A percentile compares a stretch with the other conserved stretches of the same genome.
phyloP scores from a whole-genome alignment of 2,113 vertebrate genomes.

The Aphyosemion australe region DNA sequence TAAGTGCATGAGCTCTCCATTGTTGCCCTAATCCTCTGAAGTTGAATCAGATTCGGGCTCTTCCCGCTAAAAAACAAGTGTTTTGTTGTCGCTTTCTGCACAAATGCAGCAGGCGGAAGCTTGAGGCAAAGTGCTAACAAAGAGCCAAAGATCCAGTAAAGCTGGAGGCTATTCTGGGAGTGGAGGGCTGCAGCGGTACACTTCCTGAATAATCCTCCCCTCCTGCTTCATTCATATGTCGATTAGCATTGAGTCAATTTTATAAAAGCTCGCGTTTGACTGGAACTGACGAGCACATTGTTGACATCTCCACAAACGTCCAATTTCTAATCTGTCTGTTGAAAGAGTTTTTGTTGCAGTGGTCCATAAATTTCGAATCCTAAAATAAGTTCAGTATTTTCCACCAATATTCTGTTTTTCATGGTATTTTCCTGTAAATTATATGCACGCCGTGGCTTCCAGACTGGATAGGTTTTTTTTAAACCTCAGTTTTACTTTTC shows the following conservation, averaged over 20 bases:
- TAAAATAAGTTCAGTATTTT: conserved; percentile 6
- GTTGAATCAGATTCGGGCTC: conserved; percentile 69
- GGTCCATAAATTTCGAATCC: not conserved
- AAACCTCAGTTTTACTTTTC: not conserved
- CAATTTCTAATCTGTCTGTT: too few species aligned
- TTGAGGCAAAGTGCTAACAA: conserved; percentile 54
- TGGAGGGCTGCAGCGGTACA: conserved; percentile 41
- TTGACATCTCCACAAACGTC: conserved; percentile 46
- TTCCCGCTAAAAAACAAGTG: conserved; percentile 66
- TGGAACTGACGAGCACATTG: conserved; percentile 52
- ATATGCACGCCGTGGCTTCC: not conserved
- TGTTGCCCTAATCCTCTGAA: conserved; percentile 68
- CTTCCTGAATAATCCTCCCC: conserved; percentile 58
- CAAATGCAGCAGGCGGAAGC: conserved; percentile 50
- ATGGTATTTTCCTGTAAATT: not conserved
- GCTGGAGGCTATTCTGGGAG: conserved; percentile 72
- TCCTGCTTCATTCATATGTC: conserved; percentile 65
- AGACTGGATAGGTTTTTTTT: not conserved
- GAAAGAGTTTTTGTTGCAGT: conserved; percentile 2
- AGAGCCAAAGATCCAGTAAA: conserved; percentile 59
- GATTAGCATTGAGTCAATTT: conserved; percentile 64
- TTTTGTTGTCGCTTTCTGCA: conserved; percentile 62
- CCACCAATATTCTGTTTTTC: not conserved
- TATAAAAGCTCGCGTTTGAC: conserved; percentile 50
- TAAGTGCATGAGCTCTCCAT: conserved; percentile 43